These are phyloP conservation scores for Egretta garzetta DNA, from an alignment of 2,113 vertebrate genomes.

Conservation along the genomic window DNA sequence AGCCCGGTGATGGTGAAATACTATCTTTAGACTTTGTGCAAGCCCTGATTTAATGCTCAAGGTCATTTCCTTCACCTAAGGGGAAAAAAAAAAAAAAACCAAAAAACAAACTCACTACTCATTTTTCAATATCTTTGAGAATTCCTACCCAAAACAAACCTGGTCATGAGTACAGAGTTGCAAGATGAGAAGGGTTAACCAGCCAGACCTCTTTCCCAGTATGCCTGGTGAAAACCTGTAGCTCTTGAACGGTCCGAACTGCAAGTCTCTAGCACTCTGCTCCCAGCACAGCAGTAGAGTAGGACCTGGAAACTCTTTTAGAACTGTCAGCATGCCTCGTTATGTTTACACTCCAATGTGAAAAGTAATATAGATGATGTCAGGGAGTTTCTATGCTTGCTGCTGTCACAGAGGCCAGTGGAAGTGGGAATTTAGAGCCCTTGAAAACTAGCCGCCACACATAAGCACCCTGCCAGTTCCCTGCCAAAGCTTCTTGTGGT, in stretches of 20 bases:
- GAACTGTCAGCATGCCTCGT: neutral
- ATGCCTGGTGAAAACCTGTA: neutral
- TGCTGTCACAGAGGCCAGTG: neutral
- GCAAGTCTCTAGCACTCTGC: neutral
- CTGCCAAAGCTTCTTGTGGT: neutral
- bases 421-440: neutral
- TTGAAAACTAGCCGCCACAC: neutral
- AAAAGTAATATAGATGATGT: constrained; percentile 11
- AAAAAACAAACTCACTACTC: neutral
- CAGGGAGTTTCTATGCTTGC: neutral
- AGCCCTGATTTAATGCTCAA: neutral
- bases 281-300: neutral
- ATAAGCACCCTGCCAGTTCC: neutral
- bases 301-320: neutral
- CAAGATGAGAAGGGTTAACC: neutral
- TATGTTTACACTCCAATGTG: neutral
- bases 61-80: neutral
- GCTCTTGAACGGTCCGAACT: neutral
- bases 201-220: neutral
- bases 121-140: neutral
- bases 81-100: rapidly evolving
- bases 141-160: neutral
- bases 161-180: neutral
- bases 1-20: neutral
- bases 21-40: neutral